A percentile compares a stretch with the other conserved stretches of the same genome.
Evolutionary conservation across 2,797 vertebrate genomes (phyloP).

Genomic region (Ptychadena robeensis): DNA sequence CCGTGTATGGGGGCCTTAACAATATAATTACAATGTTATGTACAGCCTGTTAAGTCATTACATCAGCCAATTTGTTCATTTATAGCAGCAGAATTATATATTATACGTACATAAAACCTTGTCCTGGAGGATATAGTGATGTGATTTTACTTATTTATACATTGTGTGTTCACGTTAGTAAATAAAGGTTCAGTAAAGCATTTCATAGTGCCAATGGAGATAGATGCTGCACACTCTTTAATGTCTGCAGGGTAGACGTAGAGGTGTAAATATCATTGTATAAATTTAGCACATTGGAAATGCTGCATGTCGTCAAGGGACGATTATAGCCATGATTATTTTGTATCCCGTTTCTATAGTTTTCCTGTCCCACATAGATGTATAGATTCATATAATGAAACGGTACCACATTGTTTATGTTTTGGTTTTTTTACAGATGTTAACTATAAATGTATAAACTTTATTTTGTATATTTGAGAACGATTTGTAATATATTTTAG

Average conservation of each 20-base stretch:
- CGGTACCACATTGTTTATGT: constrained; percentile 12
- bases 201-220: not conserved
- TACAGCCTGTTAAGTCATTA: not conserved
- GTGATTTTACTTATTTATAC: not conserved
- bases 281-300: not conserved
- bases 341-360: not conserved
- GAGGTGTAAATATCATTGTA: constrained; percentile 40
- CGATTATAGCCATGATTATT: not conserved
- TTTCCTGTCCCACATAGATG: constrained; percentile 18
- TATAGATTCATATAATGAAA: not conserved
- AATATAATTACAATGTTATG: too few species aligned
- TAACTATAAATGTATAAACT: not conserved
- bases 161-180: not conserved
- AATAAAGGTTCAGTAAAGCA: not conserved
- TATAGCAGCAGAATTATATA: not conserved
- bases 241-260: constrained; percentile 57
- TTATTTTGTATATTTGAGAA: constrained; percentile 27
- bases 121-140: not conserved
- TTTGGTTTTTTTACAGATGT: not conserved
- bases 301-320: not conserved
- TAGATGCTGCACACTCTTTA: constrained; percentile 3
- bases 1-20: too few species aligned
- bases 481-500: not conserved
- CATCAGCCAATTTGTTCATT: not conserved
- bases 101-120: not conserved